Conservation (phyloP, 2,888 invertebrate species). For the Eumacrocentrus americanus region DNA sequence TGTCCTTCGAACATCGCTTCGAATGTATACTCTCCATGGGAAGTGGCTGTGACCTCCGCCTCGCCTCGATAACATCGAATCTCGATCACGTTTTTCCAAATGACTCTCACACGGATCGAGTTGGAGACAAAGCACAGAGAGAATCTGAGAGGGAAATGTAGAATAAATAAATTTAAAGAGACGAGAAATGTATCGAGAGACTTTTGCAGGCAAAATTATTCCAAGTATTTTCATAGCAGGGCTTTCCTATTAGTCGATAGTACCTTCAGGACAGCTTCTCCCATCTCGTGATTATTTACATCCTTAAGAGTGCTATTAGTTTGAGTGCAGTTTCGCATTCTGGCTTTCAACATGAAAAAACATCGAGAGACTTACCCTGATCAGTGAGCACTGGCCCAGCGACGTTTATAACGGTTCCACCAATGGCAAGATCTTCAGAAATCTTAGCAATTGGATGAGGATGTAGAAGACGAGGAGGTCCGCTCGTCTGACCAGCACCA, state of each 20-base stretch:
- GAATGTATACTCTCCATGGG: conserved; percentile 3
- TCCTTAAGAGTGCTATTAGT: background rate
- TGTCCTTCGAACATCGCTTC: conserved; percentile 22
- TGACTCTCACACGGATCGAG: conserved; percentile 1
- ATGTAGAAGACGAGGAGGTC: conserved; percentile 82
- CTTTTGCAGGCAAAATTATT: conserved; percentile 48
- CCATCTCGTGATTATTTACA: conserved; percentile 1
- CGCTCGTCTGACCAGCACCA: conserved; percentile 76
- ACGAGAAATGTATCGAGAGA: background rate
- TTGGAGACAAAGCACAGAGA: background rate
- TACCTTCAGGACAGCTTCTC: conserved; percentile 29
- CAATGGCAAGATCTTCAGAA: conserved; percentile 76
- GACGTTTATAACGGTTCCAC: conserved; percentile 81
- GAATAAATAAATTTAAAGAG: background rate
- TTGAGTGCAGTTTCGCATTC: too few species aligned
- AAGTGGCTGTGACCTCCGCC: background rate
- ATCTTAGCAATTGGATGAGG: conserved; percentile 78
- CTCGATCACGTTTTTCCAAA: conserved; percentile 19
- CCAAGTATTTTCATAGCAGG: conserved; percentile 51
- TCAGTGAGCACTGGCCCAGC: conserved; percentile 72
- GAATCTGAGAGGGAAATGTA: background rate
- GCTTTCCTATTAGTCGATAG: conserved; percentile 47
- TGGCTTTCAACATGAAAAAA: background rate
- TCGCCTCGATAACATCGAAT: conserved; percentile 23
- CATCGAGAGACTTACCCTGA: conserved; percentile 65